These are phyloP conservation scores for Drosophila pachea DNA, from an alignment of 1,140 invertebrate genomes.

Conservation along the genomic window DNA sequence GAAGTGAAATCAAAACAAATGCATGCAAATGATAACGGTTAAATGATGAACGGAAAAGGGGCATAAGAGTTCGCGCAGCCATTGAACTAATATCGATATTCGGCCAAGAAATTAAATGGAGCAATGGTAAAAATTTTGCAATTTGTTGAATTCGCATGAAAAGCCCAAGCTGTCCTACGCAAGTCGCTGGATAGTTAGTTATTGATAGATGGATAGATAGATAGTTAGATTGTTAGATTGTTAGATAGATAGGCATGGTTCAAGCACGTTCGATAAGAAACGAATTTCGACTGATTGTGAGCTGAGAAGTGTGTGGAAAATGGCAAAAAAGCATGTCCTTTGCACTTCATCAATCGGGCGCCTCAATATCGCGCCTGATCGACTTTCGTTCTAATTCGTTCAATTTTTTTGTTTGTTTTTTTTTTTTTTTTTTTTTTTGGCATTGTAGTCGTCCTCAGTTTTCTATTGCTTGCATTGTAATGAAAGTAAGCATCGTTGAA, in stretches of 20 bases:
- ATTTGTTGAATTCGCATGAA: slow-evolving; percentile 26
- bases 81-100: slow-evolving; percentile 38
- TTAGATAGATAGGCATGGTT: slow-evolving; percentile 8
- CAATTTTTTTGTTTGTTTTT: background rate
- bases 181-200: slow-evolving; percentile 24
- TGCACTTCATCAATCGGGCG: slow-evolving; percentile 25
- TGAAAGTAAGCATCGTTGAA: slow-evolving; percentile 41
- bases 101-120: too few species aligned
- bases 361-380: background rate
- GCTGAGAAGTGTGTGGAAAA: slow-evolving; percentile 27
- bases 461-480: slow-evolving; percentile 40
- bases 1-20: slow-evolving; percentile 38
- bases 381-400: background rate
- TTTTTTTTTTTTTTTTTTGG: slow-evolving; percentile 8
- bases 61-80: slow-evolving; percentile 39
- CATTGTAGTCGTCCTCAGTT: slow-evolving; percentile 37
- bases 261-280: slow-evolving; percentile 28
- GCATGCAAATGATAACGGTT: slow-evolving; percentile 60
- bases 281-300: slow-evolving; percentile 40
- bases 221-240: background rate
- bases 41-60: background rate
- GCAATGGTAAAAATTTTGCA: background rate
- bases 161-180: slow-evolving; percentile 47
- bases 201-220: too few species aligned
- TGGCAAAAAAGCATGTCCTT: slow-evolving; percentile 32